These are phyloP conservation scores for Chalcis sispes DNA, from an alignment of 2,888 invertebrate species.

Conservation along the genomic window DNA sequence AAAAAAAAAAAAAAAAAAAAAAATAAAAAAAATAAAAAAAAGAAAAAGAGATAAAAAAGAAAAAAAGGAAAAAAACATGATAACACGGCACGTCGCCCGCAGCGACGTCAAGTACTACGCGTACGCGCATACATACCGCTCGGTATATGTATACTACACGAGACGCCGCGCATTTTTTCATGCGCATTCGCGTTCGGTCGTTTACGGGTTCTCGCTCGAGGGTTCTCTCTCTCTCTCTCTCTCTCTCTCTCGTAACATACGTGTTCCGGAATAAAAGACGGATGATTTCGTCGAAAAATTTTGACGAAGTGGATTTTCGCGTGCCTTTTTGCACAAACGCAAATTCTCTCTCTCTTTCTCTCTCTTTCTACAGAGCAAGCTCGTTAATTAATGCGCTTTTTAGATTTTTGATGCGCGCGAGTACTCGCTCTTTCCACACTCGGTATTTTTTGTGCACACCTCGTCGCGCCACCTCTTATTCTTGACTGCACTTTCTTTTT, in stretches of 20 bases:
- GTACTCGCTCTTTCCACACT: too few relatives aligned
- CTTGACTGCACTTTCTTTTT: neutral
- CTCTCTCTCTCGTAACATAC: too few relatives aligned
- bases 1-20: too few relatives aligned
- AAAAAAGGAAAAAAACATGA: too few relatives aligned
- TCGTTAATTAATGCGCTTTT: slow-evolving; percentile 32
- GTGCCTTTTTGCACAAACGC: neutral
- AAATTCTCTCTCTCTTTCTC: too few relatives aligned
- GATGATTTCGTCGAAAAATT: slow-evolving; percentile 19
- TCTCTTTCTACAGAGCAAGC: neutral
- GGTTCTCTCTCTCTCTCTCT: too few relatives aligned
- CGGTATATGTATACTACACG: too few relatives aligned
- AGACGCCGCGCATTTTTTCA: slow-evolving; percentile 18
- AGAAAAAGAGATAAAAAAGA: too few relatives aligned
- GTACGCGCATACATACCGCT: too few relatives aligned
- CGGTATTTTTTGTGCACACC: neutral
- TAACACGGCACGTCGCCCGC: too few relatives aligned
- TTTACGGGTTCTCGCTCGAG: neutral
- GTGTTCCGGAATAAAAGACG: slow-evolving; percentile 19
- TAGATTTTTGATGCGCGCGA: neutral
- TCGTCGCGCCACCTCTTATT: neutral
- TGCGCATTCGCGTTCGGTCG: slow-evolving; percentile 6
- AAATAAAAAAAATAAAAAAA: too few relatives aligned
- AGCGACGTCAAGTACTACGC: too few relatives aligned
- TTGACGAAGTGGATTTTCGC: slow-evolving; percentile 13